Percentiles rank a stretch among this genome's conserved stretches.
These are phyloP conservation scores for Alexandromys oeconomus DNA, from an alignment of 2,797 vertebrate species.

Conservation along the genomic window DNA sequence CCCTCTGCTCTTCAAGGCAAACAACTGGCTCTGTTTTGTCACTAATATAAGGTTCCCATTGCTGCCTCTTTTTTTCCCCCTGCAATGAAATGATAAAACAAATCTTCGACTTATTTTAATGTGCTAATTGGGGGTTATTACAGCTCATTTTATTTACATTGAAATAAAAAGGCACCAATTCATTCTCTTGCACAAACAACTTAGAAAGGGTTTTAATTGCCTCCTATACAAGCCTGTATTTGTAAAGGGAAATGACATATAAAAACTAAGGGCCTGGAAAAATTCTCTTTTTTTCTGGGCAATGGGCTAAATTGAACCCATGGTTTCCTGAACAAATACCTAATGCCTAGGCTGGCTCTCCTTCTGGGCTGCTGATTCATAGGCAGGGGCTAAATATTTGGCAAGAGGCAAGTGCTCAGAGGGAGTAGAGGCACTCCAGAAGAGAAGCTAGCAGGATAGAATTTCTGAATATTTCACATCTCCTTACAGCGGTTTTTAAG, in stretches of 20 bases:
- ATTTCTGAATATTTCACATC: neutral
- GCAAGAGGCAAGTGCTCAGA: neutral
- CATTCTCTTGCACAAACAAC: conserved; percentile 83
- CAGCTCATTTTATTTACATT: conserved; percentile 88
- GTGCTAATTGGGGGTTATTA: conserved; percentile 89
- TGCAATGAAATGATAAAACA: conserved; percentile 80
- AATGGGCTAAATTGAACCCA: conserved; percentile 47
- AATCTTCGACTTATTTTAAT: conserved; percentile 84
- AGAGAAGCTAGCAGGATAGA: neutral
- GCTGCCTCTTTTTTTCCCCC: conserved; percentile 75
- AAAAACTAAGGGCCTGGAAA: conserved; percentile 80
- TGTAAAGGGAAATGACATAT: conserved; percentile 81
- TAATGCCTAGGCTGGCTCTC: neutral
- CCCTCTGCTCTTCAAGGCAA: conserved; percentile 80
- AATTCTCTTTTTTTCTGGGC: neutral
- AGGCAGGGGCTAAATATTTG: rapidly evolving
- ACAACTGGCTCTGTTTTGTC: conserved; percentile 65
- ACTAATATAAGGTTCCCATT: conserved; percentile 79
- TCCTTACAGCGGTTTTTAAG: neutral
- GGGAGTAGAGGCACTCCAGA: neutral
- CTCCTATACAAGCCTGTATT: conserved; percentile 84
- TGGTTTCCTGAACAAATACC: conserved; percentile 35
- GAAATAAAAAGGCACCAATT: conserved; percentile 85
- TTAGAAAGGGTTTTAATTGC: conserved; percentile 86
- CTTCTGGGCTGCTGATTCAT: neutral